Evolutionary conservation across 2,797 vertebrate genomes (phyloP).

Genomic region (Pseudomugil gertrudae): DNA sequence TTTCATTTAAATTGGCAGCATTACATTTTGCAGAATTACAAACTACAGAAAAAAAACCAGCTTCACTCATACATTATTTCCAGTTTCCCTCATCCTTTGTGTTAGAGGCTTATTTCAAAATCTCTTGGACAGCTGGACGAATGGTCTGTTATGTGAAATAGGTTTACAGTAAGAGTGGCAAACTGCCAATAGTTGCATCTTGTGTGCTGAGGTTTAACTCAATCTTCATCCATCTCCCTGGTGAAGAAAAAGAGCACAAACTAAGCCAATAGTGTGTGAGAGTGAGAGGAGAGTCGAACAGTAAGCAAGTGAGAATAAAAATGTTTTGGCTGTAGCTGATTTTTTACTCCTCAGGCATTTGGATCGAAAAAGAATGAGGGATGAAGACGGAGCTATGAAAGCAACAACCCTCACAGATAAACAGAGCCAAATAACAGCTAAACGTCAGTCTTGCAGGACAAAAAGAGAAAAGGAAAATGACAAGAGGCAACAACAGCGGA

Average conservation of each 20-base stretch:
- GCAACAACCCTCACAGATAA: slow-evolving; percentile 15
- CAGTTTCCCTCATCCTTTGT: slow-evolving; percentile 28
- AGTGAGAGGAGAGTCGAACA: slow-evolving; percentile 10
- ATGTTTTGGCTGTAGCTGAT: slow-evolving; percentile 33
- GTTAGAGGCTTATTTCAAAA: slow-evolving; percentile 37
- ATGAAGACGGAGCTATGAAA: slow-evolving; percentile 34
- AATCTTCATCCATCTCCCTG: background rate
- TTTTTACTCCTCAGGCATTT: slow-evolving; percentile 40
- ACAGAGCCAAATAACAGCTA: slow-evolving; percentile 21
- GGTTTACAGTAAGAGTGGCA: slow-evolving; percentile 30
- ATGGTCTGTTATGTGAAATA: slow-evolving; percentile 9
- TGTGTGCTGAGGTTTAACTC: slow-evolving; percentile 1
- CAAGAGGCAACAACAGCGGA: slow-evolving; percentile 17
- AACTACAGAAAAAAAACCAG: background rate
- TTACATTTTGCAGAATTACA: slow-evolving; percentile 31
- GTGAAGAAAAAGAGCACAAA: slow-evolving; percentile 10
- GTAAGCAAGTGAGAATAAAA: slow-evolving; percentile 26
- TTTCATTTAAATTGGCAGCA: slow-evolving; percentile 32
- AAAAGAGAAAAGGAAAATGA: slow-evolving; percentile 5
- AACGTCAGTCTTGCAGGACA: slow-evolving; percentile 13
- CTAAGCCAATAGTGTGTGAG: slow-evolving; percentile 9
- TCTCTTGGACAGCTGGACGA: background rate
- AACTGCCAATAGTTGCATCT: slow-evolving; percentile 10
- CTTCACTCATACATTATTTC: slow-evolving; percentile 30
- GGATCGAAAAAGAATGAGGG: slow-evolving; percentile 20